Base-by-base conservation (phyloP, 1,140 invertebrate genomes). In the Bombus superbus region DNA sequence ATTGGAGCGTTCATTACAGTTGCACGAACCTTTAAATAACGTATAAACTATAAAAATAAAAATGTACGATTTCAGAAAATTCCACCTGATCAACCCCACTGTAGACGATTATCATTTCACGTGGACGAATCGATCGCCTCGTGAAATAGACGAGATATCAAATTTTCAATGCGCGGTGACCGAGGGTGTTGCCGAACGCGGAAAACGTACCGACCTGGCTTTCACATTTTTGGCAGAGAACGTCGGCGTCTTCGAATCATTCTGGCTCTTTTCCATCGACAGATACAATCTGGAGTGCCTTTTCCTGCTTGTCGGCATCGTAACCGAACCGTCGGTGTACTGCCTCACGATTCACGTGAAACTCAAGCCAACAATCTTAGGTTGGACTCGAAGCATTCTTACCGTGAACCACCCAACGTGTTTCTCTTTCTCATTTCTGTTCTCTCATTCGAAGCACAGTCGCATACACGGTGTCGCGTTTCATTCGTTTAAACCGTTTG, bases 191-290 rank as follows among this genome's bases (percentile, higher is more conserved):
- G 92, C 94, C 3, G 84, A 92, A 86, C 91, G 91, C 75, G 94
- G 94, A 10, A 93, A 93, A 88, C 92, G 90, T 71, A 89, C 86
- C 3, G 88, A 92, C 53, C 88, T 94, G 22, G 53, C 74, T 15
- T 95, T 95, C 87, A 93, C 86, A 72, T 95, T 95, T 64, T 81
- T 93, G 15, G 92, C 95, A 11, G 91, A 93, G 40, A 76, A 92
- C 28, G 73, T 92, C 32, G 95, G 95, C 76, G 92, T 84, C 25
- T 95, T 94, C 64, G 94, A 95, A 91, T 93, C 93, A 28, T 94
- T 94, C 81, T 96, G 95, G 92, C 86, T 91, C 64, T 95, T 96
- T 72, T 86, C 82, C n/a, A 94, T 96, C 77, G 84, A 92, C 4
- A 91, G 93, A 88, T 94, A 95, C 79, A 88, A 94, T 76, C 66